Base-by-base conservation (phyloP, 2,888 invertebrate species). In the Pristionchus mayeri region DNA sequence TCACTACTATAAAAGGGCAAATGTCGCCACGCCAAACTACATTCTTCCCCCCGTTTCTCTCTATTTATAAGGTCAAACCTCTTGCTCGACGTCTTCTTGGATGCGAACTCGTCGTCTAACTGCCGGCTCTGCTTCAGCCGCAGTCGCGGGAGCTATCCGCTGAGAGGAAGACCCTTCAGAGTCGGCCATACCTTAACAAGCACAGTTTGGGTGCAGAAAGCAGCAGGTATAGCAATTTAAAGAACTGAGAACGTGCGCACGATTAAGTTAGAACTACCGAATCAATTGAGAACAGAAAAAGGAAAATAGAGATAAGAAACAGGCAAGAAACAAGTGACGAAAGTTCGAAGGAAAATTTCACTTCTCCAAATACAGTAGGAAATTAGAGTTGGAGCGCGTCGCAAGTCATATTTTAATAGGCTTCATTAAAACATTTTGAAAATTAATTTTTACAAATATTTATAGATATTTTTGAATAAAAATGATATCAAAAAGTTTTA, bases 41-140 rank as follows among this genome's bases (percentile, higher is more conserved):
- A n/a, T n/a, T n/a, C n/a, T n/a, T n/a, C n/a, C n/a, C n/a, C n/a
- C n/a, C n/a, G n/a, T n/a, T n/a, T n/a, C n/a, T n/a, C n/a, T n/a
- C n/a, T n/a, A n/a, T n/a, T n/a, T n/a, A 71, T 40, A 30, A 78
- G 48, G 50, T 4, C 76, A 50, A 9, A 50, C 50, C 76, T 78
- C 76, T 30, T 78, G 40, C 48, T 78, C 76, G 18, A 48, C 50
- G 27, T 78, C 76, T 11, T 78, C 76, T 9, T 78, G 76, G 9
- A 78, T 78, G 50, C 76, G 76, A 30, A 78, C 76, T 24, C 76
- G 48, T 18, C 76, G 34, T 34, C 76, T 48, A 27, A 78, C 76
- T 48, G 76, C 48, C n/a, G 18, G n/a, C 27, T 78, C 76, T 50
- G 76, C 30, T 30, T 30, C 76, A n/a, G 75, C 11, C 6, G 76